phyloP scores from a whole-genome alignment of 2,888 invertebrate genomes.

The Dasysyrphus tricinctus region DNA sequence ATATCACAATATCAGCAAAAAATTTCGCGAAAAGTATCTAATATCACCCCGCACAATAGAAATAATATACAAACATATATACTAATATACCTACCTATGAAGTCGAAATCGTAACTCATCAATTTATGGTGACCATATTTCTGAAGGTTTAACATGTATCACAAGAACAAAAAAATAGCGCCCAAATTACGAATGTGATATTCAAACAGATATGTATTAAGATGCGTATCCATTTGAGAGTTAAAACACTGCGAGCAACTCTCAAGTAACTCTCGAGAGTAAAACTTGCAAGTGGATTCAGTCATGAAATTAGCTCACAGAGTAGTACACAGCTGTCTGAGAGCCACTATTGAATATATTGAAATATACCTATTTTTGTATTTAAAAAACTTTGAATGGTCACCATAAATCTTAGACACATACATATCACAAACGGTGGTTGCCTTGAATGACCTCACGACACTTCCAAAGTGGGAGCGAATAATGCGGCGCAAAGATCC shows the following conservation, averaged over 20 bases:
- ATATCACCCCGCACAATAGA: slow-evolving; percentile 48
- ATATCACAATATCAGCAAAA: slow-evolving; percentile 60
- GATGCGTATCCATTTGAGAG: too few relatives aligned
- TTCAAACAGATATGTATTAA: too few relatives aligned
- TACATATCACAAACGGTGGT: background rate
- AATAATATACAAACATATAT: background rate
- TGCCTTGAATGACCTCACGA: slow-evolving; percentile 36
- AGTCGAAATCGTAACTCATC: background rate
- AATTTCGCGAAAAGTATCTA: slow-evolving; percentile 32
- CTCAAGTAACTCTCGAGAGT: too few relatives aligned
- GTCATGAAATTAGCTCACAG: too few relatives aligned
- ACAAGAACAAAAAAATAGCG: too few relatives aligned
- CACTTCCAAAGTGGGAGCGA: background rate
- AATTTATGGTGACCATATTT: slow-evolving; percentile 16
- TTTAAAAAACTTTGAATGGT: background rate
- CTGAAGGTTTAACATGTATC: too few relatives aligned
- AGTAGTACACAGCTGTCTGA: too few relatives aligned
- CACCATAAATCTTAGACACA: background rate
- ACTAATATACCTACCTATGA: background rate
- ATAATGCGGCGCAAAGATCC: slow-evolving; percentile 26
- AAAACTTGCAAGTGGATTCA: too few relatives aligned
- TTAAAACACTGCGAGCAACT: too few relatives aligned
- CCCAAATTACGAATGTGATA: too few relatives aligned
- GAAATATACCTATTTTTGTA: too few relatives aligned
- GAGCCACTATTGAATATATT: too few relatives aligned